Percentiles rank a stretch among this genome's conserved stretches.
Evolutionary conservation across 2,888 invertebrate genomes (phyloP).

Genomic region (Linnaemya tessellans): DNA sequence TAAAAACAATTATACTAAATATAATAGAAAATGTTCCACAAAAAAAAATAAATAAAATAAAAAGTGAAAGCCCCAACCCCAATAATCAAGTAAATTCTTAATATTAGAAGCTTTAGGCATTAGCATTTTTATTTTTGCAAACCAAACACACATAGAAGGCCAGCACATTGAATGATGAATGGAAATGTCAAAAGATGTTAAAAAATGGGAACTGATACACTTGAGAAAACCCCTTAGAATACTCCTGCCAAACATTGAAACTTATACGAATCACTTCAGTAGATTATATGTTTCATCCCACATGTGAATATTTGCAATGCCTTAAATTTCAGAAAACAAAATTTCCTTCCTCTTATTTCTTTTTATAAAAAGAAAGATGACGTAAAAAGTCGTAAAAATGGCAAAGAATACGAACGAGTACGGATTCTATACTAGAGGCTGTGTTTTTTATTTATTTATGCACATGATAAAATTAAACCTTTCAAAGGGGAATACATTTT

Average conservation of each 20-base stretch:
- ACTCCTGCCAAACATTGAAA: constrained; percentile 16
- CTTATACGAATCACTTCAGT: background rate
- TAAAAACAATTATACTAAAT: too few species aligned
- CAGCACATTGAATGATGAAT: constrained; percentile 76
- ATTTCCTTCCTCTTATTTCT: constrained; percentile 16
- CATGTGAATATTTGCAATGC: constrained; percentile 38
- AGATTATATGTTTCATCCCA: constrained; percentile 7
- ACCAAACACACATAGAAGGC: constrained; percentile 69
- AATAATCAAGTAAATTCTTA: constrained; percentile 61
- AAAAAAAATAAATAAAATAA: background rate
- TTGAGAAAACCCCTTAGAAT: constrained; percentile 60
- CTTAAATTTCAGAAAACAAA: constrained; percentile 47
- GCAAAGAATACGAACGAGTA: constrained; percentile 55
- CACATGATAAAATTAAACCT: constrained; percentile 67
- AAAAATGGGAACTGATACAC: constrained; percentile 61
- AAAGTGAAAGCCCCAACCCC: constrained; percentile 48
- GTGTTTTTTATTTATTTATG: constrained; percentile 69
- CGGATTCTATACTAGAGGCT: constrained; percentile 58
- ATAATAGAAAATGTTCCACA: background rate
- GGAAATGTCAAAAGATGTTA: constrained; percentile 77
- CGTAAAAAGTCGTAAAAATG: constrained; percentile 69
- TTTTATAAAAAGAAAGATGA: constrained; percentile 47
- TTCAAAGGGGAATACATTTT: constrained; percentile 62
- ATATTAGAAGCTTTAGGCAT: constrained; percentile 50
- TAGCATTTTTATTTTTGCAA: constrained; percentile 65